Conservation (phyloP, 2,113 vertebrate genomes). For the Trachemys scripta region DNA sequence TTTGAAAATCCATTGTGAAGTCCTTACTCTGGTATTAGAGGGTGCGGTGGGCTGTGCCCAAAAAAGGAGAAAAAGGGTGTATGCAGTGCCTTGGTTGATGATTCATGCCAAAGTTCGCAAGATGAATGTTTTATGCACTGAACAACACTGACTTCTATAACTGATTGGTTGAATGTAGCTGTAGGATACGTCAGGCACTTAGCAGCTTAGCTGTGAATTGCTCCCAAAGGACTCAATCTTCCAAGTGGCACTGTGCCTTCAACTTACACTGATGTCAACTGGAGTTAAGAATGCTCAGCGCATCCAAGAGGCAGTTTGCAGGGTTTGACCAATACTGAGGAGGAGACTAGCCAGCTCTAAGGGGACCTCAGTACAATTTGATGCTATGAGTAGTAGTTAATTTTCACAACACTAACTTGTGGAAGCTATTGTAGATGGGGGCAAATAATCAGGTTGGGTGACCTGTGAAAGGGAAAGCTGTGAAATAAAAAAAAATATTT, state of each 20-base stretch:
- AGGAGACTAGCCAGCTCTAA: background rate
- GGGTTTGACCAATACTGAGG: background rate
- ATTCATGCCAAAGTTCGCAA: background rate
- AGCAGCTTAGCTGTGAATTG: background rate
- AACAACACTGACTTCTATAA: background rate
- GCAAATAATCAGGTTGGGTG: background rate
- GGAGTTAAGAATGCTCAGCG: background rate
- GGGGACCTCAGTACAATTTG: background rate
- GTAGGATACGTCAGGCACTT: background rate
- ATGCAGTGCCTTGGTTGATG: conserved; percentile 22
- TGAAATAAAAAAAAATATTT: background rate
- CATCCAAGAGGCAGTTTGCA: background rate
- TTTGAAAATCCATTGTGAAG: conserved; percentile 37
- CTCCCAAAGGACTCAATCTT: background rate
- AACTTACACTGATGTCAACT: background rate
- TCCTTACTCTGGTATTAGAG: conserved; percentile 22
- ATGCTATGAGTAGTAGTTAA: background rate
- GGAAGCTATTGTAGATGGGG: background rate
- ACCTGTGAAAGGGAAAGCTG: background rate
- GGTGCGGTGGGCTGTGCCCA: conserved; percentile 17
- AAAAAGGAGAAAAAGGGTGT: conserved; percentile 53
- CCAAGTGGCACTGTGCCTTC: background rate
- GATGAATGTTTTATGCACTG: background rate
- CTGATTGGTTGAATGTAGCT: background rate
- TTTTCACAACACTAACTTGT: background rate